Percentiles rank a stretch among this genome's conserved stretches.
These are phyloP conservation scores for Pongo pygmaeus DNA, from an alignment of 2,113 vertebrate species.

Conservation along the genomic window DNA sequence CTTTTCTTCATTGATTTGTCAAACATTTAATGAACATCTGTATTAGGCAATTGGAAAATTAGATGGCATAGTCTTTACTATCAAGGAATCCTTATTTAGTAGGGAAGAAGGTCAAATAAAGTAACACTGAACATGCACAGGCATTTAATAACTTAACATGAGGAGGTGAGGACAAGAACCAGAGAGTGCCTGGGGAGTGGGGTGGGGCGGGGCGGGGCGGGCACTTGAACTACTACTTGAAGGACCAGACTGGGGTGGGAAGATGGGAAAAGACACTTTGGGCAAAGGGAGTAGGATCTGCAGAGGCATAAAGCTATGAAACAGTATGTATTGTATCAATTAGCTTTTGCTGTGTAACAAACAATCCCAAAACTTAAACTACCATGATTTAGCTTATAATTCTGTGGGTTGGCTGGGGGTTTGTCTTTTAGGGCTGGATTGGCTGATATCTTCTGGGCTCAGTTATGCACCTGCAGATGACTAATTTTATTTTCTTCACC, in stretches of 20 bases:
- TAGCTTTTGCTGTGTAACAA: constrained; percentile 23
- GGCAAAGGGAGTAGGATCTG: background rate
- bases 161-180: background rate
- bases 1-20: background rate
- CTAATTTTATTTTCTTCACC: constrained; percentile 14
- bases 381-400: background rate
- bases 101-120: background rate
- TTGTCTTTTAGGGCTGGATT: background rate
- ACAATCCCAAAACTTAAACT: background rate
- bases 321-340: background rate
- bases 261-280: background rate
- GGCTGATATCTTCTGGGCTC: background rate
- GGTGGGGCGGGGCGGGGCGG: background rate
- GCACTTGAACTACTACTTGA: background rate
- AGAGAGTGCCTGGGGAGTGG: background rate
- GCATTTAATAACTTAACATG: background rate
- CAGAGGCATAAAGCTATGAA: background rate
- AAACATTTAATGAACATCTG: background rate
- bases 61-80: background rate
- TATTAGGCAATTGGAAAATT: background rate
- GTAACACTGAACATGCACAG: background rate
- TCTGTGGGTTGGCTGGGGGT: background rate
- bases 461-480: background rate
- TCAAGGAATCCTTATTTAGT: background rate
- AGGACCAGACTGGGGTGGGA: background rate